Evolutionary conservation across 2,797 vertebrate species (phyloP), one percentile per base, ranked within the genome.

Genomic region (Dendrocincla fuliginosa): DNA sequence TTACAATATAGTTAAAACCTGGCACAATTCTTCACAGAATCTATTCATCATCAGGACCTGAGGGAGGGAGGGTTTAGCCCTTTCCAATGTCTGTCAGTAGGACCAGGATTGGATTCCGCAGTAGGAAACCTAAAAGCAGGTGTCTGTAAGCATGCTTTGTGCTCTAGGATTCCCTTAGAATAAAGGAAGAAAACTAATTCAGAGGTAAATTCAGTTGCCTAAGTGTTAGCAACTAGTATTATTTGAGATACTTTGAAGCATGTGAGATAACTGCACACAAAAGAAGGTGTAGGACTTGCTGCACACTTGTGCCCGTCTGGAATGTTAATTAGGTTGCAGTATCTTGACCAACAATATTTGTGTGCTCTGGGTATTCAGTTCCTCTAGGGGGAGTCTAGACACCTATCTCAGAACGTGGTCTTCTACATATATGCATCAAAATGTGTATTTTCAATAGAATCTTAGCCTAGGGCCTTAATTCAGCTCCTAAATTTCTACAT

Each of bases 331-430:
- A 33, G 9, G 7, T 27, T 49, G 10, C 22, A 65, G 8, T 12
- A 42, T n/a, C 42, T 46, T 93, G 7, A 65, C 14, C 11, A 57
- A 6, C 4, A 41, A 8, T 10, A 2, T 46, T 65, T 42, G 10
- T 46, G 47, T 39, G 17, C 28, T 50, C 6, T 18, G 16, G 11
- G 10, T 50, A 28, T 73, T 60, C 35, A 33, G 2, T 33, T 84
- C 16, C 42, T 73, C 4, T 55, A 16, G 13, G 59, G 32, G 35
- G 22, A 84, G 16, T 9, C 22, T n/a, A 46, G 47, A 53, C 19
- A 47, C 5, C 7, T 35, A 2, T 57, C 16, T 68, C 53, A 84
- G 19, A 18, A 35, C 0, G 3, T 4, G 14, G 9, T 39, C 4
- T 52, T 15, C 30, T 27, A 57, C 11, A 20, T 9, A 46, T 0